Base-by-base conservation (phyloP, 2,113 vertebrate genomes). In the Perca fluviatilis region DNA sequence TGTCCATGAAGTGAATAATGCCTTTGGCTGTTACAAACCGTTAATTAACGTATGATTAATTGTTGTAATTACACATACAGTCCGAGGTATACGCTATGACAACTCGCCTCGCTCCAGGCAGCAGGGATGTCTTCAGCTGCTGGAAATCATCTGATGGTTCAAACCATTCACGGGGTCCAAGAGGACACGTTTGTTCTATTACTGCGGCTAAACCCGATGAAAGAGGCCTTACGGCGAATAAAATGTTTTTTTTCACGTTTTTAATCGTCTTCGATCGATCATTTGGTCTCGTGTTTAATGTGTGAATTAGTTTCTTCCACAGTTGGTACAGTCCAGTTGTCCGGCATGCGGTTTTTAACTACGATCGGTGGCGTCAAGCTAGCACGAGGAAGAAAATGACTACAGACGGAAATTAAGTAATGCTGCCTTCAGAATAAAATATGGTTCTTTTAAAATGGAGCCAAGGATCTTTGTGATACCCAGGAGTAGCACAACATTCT, bases 251-350 rank as follows among this genome's bases (percentile, higher is more conserved):
- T 47, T 33, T 8, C 0, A 10, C 1, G 4, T 23, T 69, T n/a
- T 12, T 3, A 30, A 6, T 1, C 0, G 7, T 43, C 0, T 16
- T 27, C 4, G 7, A 0, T 6, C 0, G 5, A 47, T 23, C n/a
- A 14, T 25, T 16, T 36, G 9, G 0, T 16, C 2, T 1, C 5
- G 0, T 63, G 21, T 54, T 21, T 0, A 0, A 21, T 2, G 14
- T 5, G 0, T 7, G 30, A 51, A 27, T 0, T 0, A 1, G 12
- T 33, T 46, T 33, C 6, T 66, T 53, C 60, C 67, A 15, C 8
- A 60, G 61, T 84, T 95, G 93, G 94, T 90, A 74, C 15, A 53
- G 81, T 94, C 94, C 89, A 21, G 72, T 60, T 79, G 74, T 91
- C 92, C 84, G 68, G 73, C 87, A 88, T 82, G 88, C 74, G 83